Percentiles rank a stretch among this genome's conserved stretches.
These are phyloP conservation scores for Buceros bicornis DNA, from an alignment of 2,797 vertebrate genomes.

Conservation along the genomic window DNA sequence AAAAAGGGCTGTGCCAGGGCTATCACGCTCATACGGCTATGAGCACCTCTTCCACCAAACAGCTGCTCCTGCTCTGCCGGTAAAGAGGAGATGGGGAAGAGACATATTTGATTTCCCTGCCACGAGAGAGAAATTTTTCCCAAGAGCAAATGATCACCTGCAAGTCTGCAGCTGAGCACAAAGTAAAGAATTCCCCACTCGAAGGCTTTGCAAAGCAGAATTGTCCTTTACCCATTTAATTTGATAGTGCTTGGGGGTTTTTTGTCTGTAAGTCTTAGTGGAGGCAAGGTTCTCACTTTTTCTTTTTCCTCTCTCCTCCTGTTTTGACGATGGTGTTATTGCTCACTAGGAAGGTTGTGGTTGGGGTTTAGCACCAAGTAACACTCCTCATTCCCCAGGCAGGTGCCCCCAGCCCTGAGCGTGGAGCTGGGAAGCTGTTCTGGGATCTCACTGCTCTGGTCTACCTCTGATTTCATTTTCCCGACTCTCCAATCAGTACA, in stretches of 20 bases:
- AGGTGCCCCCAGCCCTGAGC: not conserved
- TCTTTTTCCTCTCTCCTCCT: not conserved
- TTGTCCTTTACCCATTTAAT: not conserved
- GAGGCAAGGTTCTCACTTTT: not conserved
- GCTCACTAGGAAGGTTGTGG: not conserved
- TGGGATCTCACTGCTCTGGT: not conserved
- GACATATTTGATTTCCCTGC: not conserved
- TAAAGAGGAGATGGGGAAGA: not conserved
- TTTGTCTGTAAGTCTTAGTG: not conserved
- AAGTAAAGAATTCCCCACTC: not conserved
- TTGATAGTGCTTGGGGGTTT: not conserved
- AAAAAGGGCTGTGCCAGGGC: not conserved
- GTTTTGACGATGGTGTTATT: not conserved
- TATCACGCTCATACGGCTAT: fast-evolving
- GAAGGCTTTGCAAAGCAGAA: not conserved
- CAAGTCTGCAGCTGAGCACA: not conserved
- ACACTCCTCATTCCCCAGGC: not conserved
- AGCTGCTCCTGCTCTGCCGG: not conserved
- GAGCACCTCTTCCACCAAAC: not conserved
- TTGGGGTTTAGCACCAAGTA: not conserved
- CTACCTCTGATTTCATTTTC: not conserved
- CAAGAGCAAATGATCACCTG: not conserved
- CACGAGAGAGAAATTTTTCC: not conserved
- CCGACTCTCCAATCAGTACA: fast-evolving
- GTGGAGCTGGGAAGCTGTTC: not conserved